A percentile compares a stretch with the other conserved stretches of the same genome.
These are phyloP conservation scores for Cyprinella venusta DNA, from an alignment of 2,797 vertebrate genomes.

Conservation along the genomic window DNA sequence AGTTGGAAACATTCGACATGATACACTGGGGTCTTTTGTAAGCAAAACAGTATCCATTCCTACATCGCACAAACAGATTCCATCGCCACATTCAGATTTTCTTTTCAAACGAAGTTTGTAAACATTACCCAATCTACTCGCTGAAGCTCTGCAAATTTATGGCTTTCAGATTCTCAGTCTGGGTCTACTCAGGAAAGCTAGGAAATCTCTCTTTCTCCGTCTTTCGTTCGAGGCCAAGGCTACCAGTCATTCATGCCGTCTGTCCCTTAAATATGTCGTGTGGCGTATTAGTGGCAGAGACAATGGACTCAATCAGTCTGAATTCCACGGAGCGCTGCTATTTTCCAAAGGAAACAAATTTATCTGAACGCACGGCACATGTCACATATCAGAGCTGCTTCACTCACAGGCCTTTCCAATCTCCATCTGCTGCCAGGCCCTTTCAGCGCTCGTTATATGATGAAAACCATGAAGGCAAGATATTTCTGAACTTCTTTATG, in stretches of 20 bases:
- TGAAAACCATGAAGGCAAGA: constrained; percentile 42
- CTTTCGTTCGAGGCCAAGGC: constrained; percentile 4
- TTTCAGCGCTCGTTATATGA: constrained; percentile 43
- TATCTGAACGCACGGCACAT: constrained; percentile 37
- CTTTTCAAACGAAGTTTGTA: neutral
- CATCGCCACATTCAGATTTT: neutral
- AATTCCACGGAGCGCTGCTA: constrained; percentile 14
- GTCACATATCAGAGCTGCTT: constrained; percentile 50
- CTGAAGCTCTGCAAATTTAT: neutral
- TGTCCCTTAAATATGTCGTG: constrained; percentile 2
- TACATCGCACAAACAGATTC: neutral
- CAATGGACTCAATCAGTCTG: constrained; percentile 28
- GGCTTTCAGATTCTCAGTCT: constrained; percentile 10
- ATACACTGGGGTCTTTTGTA: neutral
- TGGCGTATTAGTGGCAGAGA: constrained; percentile 36
- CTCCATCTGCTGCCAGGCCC: constrained; percentile 44
- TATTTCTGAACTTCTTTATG: constrained; percentile 10
- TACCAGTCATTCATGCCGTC: constrained; percentile 19
- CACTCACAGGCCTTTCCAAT: constrained; percentile 31
- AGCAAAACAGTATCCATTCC: neutral
- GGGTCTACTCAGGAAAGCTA: constrained; percentile 16
- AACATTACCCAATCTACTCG: neutral
- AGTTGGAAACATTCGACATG: no score
- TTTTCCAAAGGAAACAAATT: constrained; percentile 49
- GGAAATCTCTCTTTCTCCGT: constrained; percentile 8